These are phyloP conservation scores for Bergia puertoricense DNA, from an alignment of 92 coral and sea anemone genomes.

Conservation along the genomic window DNA sequence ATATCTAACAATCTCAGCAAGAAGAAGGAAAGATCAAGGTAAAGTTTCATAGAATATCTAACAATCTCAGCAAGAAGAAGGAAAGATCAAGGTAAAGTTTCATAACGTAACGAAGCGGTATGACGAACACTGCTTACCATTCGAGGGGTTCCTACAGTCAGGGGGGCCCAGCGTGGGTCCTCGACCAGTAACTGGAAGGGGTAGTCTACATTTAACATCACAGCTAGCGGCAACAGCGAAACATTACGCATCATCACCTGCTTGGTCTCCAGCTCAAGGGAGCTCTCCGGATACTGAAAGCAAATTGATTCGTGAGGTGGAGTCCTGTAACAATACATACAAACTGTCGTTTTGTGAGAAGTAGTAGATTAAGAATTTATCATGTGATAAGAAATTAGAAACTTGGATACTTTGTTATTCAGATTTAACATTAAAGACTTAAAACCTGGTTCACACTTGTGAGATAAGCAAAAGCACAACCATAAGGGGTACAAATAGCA, in stretches of 20 bases:
- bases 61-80: background rate
- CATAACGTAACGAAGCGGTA: background rate
- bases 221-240: constrained; percentile 85
- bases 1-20: no score
- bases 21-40: no score
- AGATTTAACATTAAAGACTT: no score
- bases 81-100: background rate
- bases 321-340: no score
- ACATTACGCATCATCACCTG: constrained; percentile 94
- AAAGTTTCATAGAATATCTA: background rate
- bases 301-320: background rate
- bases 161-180: constrained; percentile 91
- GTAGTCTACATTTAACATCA: constrained; percentile 63
- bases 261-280: constrained; percentile 82
- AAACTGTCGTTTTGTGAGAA: no score
- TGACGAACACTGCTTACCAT: constrained; percentile 57
- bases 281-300: constrained; percentile 84
- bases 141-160: constrained; percentile 73
- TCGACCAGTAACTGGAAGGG: constrained; percentile 92
- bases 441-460: no score
- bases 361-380: no score
- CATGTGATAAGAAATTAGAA: no score
- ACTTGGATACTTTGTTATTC: no score
- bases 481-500: no score
- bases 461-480: no score